Evolutionary conservation across 2,797 vertebrate species (phyloP), one percentile per base, ranked within the genome.

Genomic region (Telmatherina bonti): DNA sequence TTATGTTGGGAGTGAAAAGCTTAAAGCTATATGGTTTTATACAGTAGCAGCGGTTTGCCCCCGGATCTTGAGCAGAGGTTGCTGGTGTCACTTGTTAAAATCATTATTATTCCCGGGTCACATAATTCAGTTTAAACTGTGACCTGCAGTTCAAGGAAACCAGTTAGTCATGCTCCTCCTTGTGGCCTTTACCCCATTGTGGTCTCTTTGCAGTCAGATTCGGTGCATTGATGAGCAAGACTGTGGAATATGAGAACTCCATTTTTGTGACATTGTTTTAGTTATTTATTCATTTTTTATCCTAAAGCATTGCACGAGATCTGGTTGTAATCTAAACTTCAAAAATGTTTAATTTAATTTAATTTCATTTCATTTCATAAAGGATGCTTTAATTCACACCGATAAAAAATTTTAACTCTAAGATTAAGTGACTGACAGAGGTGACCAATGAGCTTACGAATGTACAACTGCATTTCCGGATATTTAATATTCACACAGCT

Each of bases 111-210:
- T 84, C 81, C 62, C 56, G 66, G 47, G 20, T 61, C 70, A 68
- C 36, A 52, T 70, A 35, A 71, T 66, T 71, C 66, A 59, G 63
- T 76, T 87, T 76, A 81, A 91, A 79, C 67, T 78, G 70, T 82
- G 76, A 85, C 85, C 81, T 68, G 30, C 12, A 33, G 81, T 84
- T 84, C 76, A 89, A 52, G 58, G 57, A 78, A 87, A 82, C 76
- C 82, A 80, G 62, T 63, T 76, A 77, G 82, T 84, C 73, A 35
- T 58, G 68, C 59, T 75, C 67, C 59, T 57, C 47, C 76, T 62
- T 6, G 10, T 43, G 45, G 62, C 58, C 20, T 76, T 71, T 54
- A 63, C 47, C 49, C 72, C 41, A 15, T 53, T 22, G 51, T 30
- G 20, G 67, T 38, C 49, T 58, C 70, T 77, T 54, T 55, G 59